Evolutionary conservation across 2,797 vertebrate genomes (phyloP).

Genomic region (Diplodus puntazzo): DNA sequence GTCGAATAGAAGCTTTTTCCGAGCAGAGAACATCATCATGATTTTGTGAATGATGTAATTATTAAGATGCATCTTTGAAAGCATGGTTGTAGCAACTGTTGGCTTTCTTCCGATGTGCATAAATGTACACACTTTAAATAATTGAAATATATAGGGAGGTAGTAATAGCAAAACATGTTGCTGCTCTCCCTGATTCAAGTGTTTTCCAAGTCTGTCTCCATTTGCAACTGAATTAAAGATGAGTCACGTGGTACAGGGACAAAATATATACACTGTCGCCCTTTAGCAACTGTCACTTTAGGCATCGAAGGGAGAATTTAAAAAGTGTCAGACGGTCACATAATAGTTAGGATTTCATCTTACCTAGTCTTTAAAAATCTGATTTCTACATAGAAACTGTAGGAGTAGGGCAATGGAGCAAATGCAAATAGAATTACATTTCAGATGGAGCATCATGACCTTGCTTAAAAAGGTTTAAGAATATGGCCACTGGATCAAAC

Average conservation of each 20-base stretch:
- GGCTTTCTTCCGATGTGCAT: neutral
- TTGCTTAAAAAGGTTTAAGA: slow-evolving; percentile 58
- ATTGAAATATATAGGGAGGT: neutral
- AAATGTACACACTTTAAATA: neutral
- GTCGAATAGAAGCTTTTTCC: neutral
- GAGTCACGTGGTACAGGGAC: neutral
- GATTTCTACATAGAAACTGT: slow-evolving; percentile 43
- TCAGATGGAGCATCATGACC: slow-evolving; percentile 54
- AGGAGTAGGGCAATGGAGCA: slow-evolving; percentile 35
- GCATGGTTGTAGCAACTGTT: neutral
- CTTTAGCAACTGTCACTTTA: neutral
- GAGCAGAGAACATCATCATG: no score
- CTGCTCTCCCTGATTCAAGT: neutral
- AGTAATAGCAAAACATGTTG: neutral
- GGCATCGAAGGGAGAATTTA: neutral
- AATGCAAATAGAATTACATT: slow-evolving; percentile 55
- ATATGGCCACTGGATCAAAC: slow-evolving; percentile 65
- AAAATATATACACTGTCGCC: neutral
- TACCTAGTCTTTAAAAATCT: neutral
- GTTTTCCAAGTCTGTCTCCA: neutral
- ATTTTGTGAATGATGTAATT: neutral
- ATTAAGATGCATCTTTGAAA: neutral
- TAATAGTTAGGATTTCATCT: neutral
- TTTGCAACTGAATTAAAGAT: neutral
- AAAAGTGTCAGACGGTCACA: neutral